Conservation (phyloP, 2,113 vertebrate species). For the Gallinago paraguaiae region DNA sequence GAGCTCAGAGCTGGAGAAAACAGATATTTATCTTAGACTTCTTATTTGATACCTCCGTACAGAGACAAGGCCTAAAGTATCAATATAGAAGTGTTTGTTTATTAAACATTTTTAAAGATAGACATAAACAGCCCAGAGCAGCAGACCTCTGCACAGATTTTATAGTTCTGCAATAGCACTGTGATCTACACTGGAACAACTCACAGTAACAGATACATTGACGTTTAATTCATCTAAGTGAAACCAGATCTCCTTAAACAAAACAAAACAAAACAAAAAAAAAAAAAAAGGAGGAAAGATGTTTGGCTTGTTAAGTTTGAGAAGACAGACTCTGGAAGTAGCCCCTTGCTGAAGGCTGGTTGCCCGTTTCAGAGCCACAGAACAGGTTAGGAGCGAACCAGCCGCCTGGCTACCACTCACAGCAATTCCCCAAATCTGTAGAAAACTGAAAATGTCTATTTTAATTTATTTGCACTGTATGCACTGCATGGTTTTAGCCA, state of each 20-base stretch:
- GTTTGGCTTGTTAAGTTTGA: conserved; percentile 8
- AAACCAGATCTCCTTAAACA: conserved; percentile 74
- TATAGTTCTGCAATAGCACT: conserved; percentile 58
- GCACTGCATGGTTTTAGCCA: background rate
- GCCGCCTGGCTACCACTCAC: background rate
- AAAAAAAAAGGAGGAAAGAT: background rate
- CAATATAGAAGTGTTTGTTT: conserved; percentile 55
- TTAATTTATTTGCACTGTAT: background rate
- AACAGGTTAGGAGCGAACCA: background rate
- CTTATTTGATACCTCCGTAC: background rate
- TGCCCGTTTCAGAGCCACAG: background rate
- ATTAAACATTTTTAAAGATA: conserved; percentile 47
- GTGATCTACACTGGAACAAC: conserved; percentile 71
- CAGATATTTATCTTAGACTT: background rate
- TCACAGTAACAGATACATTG: conserved; percentile 72
- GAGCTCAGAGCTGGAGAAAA: background rate
- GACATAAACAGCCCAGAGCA: conserved; percentile 52
- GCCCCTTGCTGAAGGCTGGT: background rate
- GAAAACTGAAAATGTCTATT: background rate
- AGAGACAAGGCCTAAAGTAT: conserved; percentile 27
- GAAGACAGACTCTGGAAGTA: background rate
- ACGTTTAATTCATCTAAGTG: conserved; percentile 75
- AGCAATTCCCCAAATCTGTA: background rate
- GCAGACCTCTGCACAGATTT: conserved; percentile 63
- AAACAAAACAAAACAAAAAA: background rate